These are phyloP conservation scores for Microctonus hyperodae DNA, from an alignment of 2,888 invertebrate genomes.

Conservation along the genomic window DNA sequence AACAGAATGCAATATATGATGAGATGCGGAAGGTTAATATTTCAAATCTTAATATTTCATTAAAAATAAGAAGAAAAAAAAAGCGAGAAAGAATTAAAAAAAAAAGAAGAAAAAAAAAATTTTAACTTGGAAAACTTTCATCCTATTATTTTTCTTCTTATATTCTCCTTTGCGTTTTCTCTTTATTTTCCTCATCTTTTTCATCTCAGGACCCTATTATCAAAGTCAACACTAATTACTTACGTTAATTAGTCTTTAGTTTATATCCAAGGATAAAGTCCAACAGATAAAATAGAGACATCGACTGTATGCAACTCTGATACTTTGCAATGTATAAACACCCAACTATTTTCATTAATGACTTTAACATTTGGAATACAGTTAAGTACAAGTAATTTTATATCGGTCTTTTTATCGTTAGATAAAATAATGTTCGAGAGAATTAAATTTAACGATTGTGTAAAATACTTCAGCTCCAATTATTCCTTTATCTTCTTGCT, in stretches of 20 bases:
- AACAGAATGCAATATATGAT: not conserved
- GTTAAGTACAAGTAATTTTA: not conserved
- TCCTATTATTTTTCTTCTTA: too few species aligned
- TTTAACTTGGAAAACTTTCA: not conserved
- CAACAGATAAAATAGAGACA: not conserved
- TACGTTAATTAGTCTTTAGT: constrained; percentile 1
- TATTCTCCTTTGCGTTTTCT: not conserved
- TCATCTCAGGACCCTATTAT: not conserved
- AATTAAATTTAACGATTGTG: not conserved
- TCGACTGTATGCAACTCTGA: not conserved
- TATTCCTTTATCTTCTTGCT: not conserved
- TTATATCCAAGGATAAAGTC: not conserved
- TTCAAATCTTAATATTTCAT: not conserved
- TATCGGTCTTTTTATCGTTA: not conserved
- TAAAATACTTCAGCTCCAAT: too few species aligned
- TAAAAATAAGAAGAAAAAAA: too few species aligned
- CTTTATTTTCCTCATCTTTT: not conserved
- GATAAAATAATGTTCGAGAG: not conserved
- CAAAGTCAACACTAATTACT: constrained; percentile 8
- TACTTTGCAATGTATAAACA: not conserved
- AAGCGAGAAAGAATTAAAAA: too few species aligned
- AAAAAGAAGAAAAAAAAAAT: not conserved
- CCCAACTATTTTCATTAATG: not conserved
- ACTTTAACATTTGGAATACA: not conserved
- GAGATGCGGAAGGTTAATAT: not conserved